Base-by-base conservation (phyloP, 30 jellyfish, hydroid and myxozoan species). In the Hydractinia symbiolongicarpus region DNA sequence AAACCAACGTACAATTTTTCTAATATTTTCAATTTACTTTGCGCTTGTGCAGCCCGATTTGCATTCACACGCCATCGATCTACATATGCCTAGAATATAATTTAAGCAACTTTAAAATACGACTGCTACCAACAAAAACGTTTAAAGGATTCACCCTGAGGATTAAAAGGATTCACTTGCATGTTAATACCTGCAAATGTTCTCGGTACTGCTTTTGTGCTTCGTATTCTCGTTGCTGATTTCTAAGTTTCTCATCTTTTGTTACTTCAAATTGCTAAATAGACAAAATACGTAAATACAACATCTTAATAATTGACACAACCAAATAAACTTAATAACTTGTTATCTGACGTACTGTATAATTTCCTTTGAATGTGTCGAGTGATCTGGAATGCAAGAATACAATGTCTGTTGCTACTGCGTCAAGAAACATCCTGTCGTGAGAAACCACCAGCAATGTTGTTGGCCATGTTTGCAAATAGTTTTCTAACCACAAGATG, bases 21-120 rank as follows among this genome's bases (percentile, higher is more conserved):
- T 1, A 89, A 86, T 53, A 94, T 89, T 86, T 94, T 94, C 44
- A 88, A 30, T 87, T 89, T 94, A 88, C 99, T 94, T 83, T 94
- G 97, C 5, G 97, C 97, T 75, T 94, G 97, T 2, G 99, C 95
- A 5, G 99, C 97, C 61, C 97, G 84, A 82, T 94, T 94, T 5
- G 99, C 97, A 77, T 88, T 94, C 13, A 90, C 97, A 53, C 99
- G 79, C 96, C 96, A 88, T 62, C 99, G 66, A 76, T 89, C 97
- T 16, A 88, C 89, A 72, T 78, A 94, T 0, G 97, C 96, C 99
- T 94, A 73, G 40, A 64, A 7, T 7, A 64, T 64, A 16, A 16
- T 58, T 13, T 3, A 58, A 58, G 19, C 69, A 58, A 58, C 3
- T 58, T 58, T 13, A 11, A 58, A 58, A 58, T 3, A 58, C 69